Conservation (phyloP, 2,888 invertebrate species). For the Standfussiana lucernea region DNA sequence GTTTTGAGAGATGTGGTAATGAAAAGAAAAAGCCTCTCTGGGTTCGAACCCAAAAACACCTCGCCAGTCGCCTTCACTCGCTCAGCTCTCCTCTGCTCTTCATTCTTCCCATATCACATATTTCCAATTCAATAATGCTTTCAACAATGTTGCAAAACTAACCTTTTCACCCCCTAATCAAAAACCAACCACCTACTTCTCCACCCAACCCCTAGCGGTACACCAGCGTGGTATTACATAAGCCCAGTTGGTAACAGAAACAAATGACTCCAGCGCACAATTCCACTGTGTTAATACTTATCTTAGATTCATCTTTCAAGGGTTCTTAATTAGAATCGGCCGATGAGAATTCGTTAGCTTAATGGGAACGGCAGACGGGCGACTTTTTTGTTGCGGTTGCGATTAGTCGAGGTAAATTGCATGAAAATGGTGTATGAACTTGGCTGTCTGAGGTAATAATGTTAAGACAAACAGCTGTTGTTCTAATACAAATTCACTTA, state of each 20-base stretch:
- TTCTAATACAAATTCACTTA: neutral
- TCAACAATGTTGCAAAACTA: neutral
- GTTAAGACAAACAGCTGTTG: neutral
- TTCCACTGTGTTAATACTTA: conserved; percentile 81
- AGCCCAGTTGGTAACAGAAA: conserved; percentile 45
- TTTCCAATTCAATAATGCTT: neutral
- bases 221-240: conserved; percentile 22
- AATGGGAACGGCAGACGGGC: conserved; percentile 55
- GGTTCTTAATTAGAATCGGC: conserved; percentile 85
- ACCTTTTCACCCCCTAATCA: neutral
- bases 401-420: neutral
- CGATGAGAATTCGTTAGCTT: conserved; percentile 72
- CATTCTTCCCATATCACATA: neutral
- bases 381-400: conserved; percentile 50
- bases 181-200: neutral
- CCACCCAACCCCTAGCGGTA: neutral
- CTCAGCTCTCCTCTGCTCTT: neutral
- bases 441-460: neutral
- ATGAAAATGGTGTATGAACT: neutral
- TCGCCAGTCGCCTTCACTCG: neutral
- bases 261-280: conserved; percentile 70
- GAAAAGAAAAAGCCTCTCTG: neutral
- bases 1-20: too few species aligned
- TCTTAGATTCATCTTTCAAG: conserved; percentile 84
- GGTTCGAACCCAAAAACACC: too few species aligned